phyloP scores from a whole-genome alignment of 2,888 invertebrate species.

The Dolomedes plantarius region DNA sequence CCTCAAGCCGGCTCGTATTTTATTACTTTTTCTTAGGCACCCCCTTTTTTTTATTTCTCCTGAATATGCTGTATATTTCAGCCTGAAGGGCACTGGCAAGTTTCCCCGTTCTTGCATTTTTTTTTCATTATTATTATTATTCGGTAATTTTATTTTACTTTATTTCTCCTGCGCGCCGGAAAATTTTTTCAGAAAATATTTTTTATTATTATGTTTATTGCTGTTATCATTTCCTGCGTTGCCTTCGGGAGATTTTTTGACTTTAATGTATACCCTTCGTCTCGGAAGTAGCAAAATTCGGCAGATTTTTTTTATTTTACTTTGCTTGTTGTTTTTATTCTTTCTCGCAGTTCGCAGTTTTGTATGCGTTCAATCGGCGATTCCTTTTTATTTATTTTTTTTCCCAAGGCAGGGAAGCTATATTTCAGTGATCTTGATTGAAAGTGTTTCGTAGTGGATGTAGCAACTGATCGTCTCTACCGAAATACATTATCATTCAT shows the following conservation, averaged over 20 bases:
- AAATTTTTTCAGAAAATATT: slow-evolving; percentile 27
- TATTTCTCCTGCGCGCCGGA: slow-evolving; percentile 28
- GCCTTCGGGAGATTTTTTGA: slow-evolving; percentile 63
- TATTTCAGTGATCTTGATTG: slow-evolving; percentile 59
- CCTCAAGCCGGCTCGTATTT: slow-evolving; percentile 35
- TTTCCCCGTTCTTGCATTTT: slow-evolving; percentile 6
- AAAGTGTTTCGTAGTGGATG: slow-evolving; percentile 17
- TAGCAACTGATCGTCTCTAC: not conserved
- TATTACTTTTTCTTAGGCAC: slow-evolving; percentile 49
- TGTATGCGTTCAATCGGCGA: not conserved
- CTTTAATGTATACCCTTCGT: slow-evolving; percentile 60
- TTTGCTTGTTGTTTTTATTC: slow-evolving; percentile 3
- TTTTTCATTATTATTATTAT: slow-evolving; percentile 58
- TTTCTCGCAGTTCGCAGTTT: not conserved
- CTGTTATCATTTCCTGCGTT: slow-evolving; percentile 62
- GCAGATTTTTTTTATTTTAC: slow-evolving; percentile 33
- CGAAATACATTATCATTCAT: slow-evolving; percentile 39
- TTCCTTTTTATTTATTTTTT: too few relatives aligned
- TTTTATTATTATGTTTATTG: slow-evolving; percentile 57
- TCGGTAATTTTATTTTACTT: slow-evolving; percentile 65
- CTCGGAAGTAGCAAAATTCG: slow-evolving; percentile 47
- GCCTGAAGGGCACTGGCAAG: slow-evolving; percentile 44
- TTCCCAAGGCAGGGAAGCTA: slow-evolving; percentile 12
- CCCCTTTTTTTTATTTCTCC: slow-evolving; percentile 28
- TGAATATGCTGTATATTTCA: slow-evolving; percentile 40